Evolutionary conservation across 2,113 vertebrate species (phyloP), one percentile per base, ranked within the genome.

Genomic region (Thalassoma bifasciatum): DNA sequence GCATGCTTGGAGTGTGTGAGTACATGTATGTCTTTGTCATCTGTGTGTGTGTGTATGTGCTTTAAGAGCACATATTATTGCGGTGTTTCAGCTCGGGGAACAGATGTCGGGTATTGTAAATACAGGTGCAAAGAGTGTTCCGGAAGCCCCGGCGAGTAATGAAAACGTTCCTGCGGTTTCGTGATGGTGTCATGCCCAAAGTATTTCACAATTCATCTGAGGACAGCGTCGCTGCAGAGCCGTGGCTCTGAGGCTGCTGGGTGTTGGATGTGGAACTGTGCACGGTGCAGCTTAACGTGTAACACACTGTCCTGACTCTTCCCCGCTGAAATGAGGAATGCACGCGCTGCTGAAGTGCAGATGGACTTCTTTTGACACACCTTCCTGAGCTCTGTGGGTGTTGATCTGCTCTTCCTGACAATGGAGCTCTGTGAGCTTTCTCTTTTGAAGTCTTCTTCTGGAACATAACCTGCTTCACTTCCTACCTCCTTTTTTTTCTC

Each of bases 91-190:
- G 84, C 75, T 67, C 76, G 8, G 76, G 73, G 79, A 93, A 88
- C 92, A 94, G 89, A 92, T 92, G 92, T 91, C 72, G 71, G 74
- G 38, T 83, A 47, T 87, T 91, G 91, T 93, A 90, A 90, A 92
- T 92, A 92, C 92, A 93, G 93, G 91, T 93, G 92, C 91, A 84
- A 14, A 54, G 76, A 85, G 56, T 37, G 60, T 38, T 85, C 90
- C 88, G 86, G 90, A 93, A 92, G 87, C 84, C 70, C 61, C 21
- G 46, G 66, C 60, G 44, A 67, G 75, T 83, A 86, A 89, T 88
- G 88, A 90, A 90, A 86, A 86, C 34, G 54, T 89, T 91, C 77
- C 85, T 76, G 83, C 50, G 76, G 79, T 77, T 80, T 62, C 53
- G 66, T 34, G 26, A 85, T 78, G 69, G 40, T 57, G 82, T 87